These are phyloP conservation scores for Agrilus biguttatus DNA, from an alignment of 2,888 invertebrate genomes.

Conservation along the genomic window DNA sequence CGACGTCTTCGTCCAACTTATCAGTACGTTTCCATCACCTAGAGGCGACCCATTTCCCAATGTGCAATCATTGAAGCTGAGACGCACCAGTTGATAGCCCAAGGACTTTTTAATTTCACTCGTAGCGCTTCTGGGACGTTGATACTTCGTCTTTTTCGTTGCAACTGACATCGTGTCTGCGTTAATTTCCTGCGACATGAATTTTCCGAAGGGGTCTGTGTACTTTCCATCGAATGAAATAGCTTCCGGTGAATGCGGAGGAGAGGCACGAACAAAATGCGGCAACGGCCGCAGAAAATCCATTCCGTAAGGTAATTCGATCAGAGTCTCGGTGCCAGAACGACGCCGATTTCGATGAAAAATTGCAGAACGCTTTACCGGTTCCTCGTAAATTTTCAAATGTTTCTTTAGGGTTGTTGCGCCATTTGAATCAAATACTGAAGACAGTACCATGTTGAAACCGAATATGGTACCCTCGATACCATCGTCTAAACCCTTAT, in stretches of 20 bases:
- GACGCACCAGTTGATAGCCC: constrained; percentile 32
- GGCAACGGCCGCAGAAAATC: no score
- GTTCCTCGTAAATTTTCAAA: constrained; percentile 4
- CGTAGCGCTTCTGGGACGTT: no score
- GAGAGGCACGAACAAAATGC: no score
- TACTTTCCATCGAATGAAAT: no score
- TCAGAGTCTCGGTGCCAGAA: constrained; percentile 1
- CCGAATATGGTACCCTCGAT: constrained; percentile 55
- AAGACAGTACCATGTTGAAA: constrained; percentile 45
- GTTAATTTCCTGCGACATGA: no score
- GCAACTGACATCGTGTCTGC: no score
- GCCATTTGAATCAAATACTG: constrained; percentile 31
- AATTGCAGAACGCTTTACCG: not conserved
- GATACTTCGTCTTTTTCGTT: no score
- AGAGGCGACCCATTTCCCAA: constrained; percentile 35
- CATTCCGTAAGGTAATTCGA: constrained; percentile 2
- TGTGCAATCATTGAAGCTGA: constrained; percentile 31
- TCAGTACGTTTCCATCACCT: constrained; percentile 33
- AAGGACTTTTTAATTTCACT: constrained; percentile 20
- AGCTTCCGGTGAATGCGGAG: no score
- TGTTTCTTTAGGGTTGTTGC: constrained; percentile 2
- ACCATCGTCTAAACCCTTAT: constrained; percentile 48
- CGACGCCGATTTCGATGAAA: constrained; percentile 1
- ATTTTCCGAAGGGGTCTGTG: no score
- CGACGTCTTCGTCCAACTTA: constrained; percentile 52